Conservation (phyloP, 2,113 vertebrate genomes). For the Heterotis niloticus region DNA sequence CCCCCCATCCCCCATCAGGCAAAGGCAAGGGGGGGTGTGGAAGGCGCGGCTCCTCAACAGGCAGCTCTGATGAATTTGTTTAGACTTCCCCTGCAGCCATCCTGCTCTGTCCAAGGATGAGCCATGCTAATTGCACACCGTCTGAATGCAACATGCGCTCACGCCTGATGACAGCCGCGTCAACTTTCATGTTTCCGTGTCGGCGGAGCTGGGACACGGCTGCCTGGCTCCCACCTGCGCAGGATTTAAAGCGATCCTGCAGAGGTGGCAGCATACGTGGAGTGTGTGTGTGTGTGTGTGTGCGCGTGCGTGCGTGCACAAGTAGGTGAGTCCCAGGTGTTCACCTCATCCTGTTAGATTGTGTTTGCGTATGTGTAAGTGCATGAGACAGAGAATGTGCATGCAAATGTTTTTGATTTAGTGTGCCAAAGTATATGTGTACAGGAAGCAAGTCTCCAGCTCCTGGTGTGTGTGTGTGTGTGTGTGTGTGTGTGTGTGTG, state of each 20-base stretch:
- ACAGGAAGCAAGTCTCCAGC: neutral
- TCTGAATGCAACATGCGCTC: neutral
- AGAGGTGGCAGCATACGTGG: neutral
- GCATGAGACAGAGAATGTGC: neutral
- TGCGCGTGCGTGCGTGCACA: constrained; percentile 13
- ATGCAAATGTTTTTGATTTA: neutral
- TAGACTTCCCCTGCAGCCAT: constrained; percentile 1
- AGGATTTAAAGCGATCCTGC: neutral
- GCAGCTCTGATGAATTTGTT: neutral
- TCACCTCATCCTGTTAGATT: constrained; percentile 18
- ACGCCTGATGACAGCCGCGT: neutral
- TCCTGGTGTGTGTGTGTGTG: constrained; percentile 8
- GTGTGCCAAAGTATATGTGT: neutral
- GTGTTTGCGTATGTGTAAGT: constrained; percentile 6
- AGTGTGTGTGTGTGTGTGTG: constrained; percentile 14
- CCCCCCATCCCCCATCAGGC: neutral
- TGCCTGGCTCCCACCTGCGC: neutral
- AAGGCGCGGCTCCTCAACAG: neutral
- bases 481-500: constrained; percentile 2
- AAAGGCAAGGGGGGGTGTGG: neutral
- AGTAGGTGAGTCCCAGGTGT: neutral
- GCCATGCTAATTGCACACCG: neutral
- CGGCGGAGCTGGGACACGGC: neutral
- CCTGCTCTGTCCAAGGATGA: too few relatives aligned
- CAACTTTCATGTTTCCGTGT: neutral